phyloP scores from a whole-genome alignment of 2,888 invertebrate genomes.

The Tyria jacobaeae region DNA sequence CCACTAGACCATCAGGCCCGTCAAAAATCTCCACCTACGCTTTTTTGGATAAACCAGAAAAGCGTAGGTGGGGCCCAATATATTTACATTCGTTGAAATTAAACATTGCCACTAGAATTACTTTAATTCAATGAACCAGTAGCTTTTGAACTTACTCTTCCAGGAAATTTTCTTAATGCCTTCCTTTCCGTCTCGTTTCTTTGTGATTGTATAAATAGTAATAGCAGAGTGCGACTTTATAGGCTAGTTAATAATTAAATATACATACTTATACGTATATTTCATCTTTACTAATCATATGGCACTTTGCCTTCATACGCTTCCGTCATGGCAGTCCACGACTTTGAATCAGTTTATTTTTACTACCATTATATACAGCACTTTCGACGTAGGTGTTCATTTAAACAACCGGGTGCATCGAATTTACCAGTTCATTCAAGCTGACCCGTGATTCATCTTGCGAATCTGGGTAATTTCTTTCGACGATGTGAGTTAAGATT shows the following conservation, averaged over 20 bases:
- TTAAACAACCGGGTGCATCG: conserved; percentile 27
- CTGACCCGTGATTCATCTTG: conserved; percentile 43
- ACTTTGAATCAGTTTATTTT: conserved; percentile 36
- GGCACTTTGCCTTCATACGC: conserved; percentile 29
- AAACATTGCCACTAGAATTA: not conserved
- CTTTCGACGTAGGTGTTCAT: conserved; percentile 30
- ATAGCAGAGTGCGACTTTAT: not conserved
- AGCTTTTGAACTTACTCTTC: no score
- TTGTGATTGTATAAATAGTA: not conserved
- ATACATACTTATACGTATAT: not conserved
- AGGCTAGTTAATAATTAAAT: no score
- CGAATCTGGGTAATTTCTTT: conserved; percentile 52
- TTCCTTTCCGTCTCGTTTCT: not conserved
- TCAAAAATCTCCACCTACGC: no score
- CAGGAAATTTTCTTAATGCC: no score
- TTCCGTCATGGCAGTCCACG: conserved; percentile 49
- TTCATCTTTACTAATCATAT: conserved; percentile 14
- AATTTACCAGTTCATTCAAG: conserved; percentile 47
- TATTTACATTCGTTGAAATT: not conserved
- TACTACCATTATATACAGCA: conserved; percentile 36
- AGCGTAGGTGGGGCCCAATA: not conserved
- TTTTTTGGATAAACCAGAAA: no score
- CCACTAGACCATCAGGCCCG: no score
- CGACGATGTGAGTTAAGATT: conserved; percentile 57
- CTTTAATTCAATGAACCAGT: not conserved